Percentiles rank a stretch among this genome's conserved stretches.
Evolutionary conservation across 2,113 vertebrate species (phyloP).

Genomic region (Lamprologus callipterus): DNA sequence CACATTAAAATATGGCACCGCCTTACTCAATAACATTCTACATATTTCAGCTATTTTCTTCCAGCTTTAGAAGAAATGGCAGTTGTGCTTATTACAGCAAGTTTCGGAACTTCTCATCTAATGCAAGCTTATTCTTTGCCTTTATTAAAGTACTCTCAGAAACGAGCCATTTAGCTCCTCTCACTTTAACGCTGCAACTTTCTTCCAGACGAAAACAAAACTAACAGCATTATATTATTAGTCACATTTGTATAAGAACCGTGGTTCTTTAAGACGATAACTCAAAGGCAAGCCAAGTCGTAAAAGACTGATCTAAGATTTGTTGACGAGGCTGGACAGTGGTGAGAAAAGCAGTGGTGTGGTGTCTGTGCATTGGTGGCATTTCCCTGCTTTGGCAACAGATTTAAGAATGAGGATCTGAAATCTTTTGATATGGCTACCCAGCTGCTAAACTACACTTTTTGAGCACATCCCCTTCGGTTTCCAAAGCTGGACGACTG

Average conservation of each 20-base stretch:
- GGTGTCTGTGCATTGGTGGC: background rate
- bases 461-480: background rate
- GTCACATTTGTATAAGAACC: background rate
- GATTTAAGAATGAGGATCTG: background rate
- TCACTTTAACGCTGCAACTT: background rate
- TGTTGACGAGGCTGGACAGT: background rate
- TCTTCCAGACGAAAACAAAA: background rate
- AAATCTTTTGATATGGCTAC: background rate
- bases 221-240: background rate
- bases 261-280: background rate
- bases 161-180: background rate
- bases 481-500: background rate
- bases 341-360: background rate
- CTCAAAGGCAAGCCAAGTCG: background rate
- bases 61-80: background rate
- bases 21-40: background rate
- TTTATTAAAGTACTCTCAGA: rapidly evolving
- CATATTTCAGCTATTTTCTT: background rate
- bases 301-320: background rate
- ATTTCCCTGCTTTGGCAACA: background rate
- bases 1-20: rapidly evolving
- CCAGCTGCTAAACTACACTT: background rate
- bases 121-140: background rate
- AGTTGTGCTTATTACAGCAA: background rate
- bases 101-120: background rate